Conservation (phyloP, 2,888 invertebrate genomes). For the Epistrophe eligans region DNA sequence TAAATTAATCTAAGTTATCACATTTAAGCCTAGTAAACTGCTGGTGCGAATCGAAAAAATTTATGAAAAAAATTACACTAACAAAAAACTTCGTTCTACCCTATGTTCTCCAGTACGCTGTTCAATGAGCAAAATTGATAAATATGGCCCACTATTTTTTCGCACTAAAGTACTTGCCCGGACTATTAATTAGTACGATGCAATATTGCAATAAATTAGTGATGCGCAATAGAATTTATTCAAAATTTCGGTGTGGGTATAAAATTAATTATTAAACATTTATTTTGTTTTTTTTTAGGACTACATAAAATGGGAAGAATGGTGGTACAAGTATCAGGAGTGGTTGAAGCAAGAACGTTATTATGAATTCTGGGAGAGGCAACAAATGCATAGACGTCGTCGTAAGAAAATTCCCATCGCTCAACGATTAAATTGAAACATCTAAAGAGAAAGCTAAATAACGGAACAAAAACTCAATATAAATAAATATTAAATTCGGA, state of each 20-base stretch:
- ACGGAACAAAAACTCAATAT: slow-evolving; percentile 24
- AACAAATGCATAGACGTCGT: slow-evolving; percentile 83
- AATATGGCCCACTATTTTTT: too few relatives aligned
- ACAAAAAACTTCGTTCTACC: too few relatives aligned
- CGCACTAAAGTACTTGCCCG: too few relatives aligned
- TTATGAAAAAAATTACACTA: too few relatives aligned
- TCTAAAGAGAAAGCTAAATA: background rate
- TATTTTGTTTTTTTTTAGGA: slow-evolving; percentile 85
- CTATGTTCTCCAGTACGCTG: too few relatives aligned
- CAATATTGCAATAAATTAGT: background rate
- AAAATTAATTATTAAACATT: background rate
- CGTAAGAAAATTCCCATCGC: slow-evolving; percentile 84
- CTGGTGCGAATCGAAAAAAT: too few relatives aligned
- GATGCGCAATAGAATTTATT: background rate
- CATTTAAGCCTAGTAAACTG: too few relatives aligned
- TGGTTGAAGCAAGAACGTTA: slow-evolving; percentile 89
- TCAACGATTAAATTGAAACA: slow-evolving; percentile 82
- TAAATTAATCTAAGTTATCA: too few relatives aligned
- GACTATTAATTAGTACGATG: too few relatives aligned
- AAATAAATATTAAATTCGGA: background rate
- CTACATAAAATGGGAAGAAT: slow-evolving; percentile 96
- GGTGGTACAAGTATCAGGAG: slow-evolving; percentile 96
- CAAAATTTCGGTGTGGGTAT: background rate
- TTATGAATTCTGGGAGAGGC: slow-evolving; percentile 84
- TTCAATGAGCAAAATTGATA: too few relatives aligned